Conservation (phyloP, 2,113 vertebrate species). For the Tinamus guttatus region DNA sequence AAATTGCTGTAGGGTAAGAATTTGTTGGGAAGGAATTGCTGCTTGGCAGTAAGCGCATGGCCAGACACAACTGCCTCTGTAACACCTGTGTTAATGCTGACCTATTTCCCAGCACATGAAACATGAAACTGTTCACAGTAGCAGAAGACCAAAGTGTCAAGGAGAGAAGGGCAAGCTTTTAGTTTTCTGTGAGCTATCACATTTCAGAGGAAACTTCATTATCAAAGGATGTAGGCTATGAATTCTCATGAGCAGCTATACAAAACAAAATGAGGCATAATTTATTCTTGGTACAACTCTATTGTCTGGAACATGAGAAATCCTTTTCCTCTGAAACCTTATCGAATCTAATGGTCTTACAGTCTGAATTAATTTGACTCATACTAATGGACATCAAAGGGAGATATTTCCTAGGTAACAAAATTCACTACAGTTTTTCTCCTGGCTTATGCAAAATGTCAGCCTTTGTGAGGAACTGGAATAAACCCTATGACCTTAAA, state of each 20-base stretch:
- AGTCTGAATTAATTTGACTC: slow-evolving; percentile 34
- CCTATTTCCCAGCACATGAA: not conserved
- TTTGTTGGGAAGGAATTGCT: not conserved
- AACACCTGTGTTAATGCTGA: not conserved
- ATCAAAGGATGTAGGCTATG: not conserved
- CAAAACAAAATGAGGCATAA: not conserved
- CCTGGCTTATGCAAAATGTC: slow-evolving; percentile 63
- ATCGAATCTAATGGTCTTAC: not conserved
- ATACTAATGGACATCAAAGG: slow-evolving; percentile 44
- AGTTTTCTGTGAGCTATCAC: accelerated
- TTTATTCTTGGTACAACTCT: not conserved
- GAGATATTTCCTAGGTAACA: slow-evolving; percentile 53
- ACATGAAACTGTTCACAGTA: not conserved
- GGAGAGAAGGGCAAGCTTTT: not conserved
- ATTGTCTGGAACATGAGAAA: not conserved
- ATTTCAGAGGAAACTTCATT: not conserved
- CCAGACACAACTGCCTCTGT: accelerated
- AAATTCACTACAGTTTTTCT: slow-evolving; percentile 14
- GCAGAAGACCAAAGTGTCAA: not conserved
- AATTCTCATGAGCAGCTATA: not conserved
- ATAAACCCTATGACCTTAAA: slow-evolving; percentile 57
- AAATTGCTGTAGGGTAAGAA: not conserved
- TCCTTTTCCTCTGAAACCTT: not conserved
- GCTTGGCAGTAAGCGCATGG: not conserved
- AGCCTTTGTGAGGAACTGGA: slow-evolving; percentile 39